Evolutionary conservation across 2,888 invertebrate species (phyloP), one percentile per base, ranked within the genome.

Genomic region (Chorisops tibialis): DNA sequence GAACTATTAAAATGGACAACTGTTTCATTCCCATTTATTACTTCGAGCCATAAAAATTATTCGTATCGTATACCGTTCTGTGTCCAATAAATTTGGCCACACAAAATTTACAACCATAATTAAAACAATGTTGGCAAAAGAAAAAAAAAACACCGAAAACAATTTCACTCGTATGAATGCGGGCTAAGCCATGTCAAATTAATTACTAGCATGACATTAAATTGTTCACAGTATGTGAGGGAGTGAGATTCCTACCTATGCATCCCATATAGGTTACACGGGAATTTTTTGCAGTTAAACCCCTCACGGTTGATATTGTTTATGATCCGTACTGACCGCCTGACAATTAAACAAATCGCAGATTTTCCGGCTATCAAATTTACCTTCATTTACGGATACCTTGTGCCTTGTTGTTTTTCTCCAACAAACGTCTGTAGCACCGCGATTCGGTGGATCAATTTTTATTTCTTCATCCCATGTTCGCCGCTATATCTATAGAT

Each of bases 121-220:
- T 52, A 38, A 38, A 38, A 38, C 21, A 52, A 50, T 50, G 30
- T 50, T 21, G 19, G 16, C 12, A 19, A 9, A 52, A 21, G 19
- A 22, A 5, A 39, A 19, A 14, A 39, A 11, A 50, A 12, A 50
- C 16, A 14, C 12, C 12, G 22, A 19, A 37, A 3, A 16, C 50
- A 50, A 50, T 18, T 35, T 24, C n/a, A 6, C 35, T 16, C 50
- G 12, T 35, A 22, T n/a, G 6, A 37, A 6, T 19, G 21, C n/a
- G 38, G 16, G 38, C 52, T 39, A 52, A 52, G 38, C 21, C 39
- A 39, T 39, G 38, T 19, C 11, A 52, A 52, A 52, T 52, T 52
- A 52, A 52, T 52, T 52, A 52, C 39, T 52, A 19, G 52, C 52
- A 52, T 52, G 52, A 52, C 52, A 52, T 52, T 52, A 52, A 52